Base-by-base conservation (phyloP, 1,140 invertebrate species). In the Riptortus pedestris region DNA sequence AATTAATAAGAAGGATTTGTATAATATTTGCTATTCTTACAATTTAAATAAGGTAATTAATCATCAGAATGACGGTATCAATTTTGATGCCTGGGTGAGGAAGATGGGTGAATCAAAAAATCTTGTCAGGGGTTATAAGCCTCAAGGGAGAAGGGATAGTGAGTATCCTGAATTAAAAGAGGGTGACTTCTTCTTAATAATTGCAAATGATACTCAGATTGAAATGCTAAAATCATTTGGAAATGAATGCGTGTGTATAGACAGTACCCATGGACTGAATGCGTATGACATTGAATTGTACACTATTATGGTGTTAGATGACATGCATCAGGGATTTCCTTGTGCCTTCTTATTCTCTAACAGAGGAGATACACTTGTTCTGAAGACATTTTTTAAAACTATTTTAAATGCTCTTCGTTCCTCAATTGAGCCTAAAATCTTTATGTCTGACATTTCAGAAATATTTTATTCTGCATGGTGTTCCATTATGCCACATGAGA, bases 251-350 rank as follows among this genome's bases (percentile, higher is more conserved):
- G 5, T 57, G 24, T 57, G 52, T n/a, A 7, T 57, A 4, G 52
- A 57, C n/a, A 11, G 5, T 24, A 57, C 52, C 12, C 52, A 57
- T 57, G 52, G 52, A 5, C 4, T 57, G 14, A 20, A 57, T 11
- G 12, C 5, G 2, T 26, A 57, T 28, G 31, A 57, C n/a, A 24
- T 57, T 5, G 52, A 57, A 24, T 4, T 57, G 26, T 24, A 24
- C 26, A 57, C 52, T 26, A 14, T 57, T 57, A 11, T 24, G 2
- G 52, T 57, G 2, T 7, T 57, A 2, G 52, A 57, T 27, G 24
- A 57, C 24, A 57, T 57, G 52, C 52, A 28, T 27, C 52, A 57
- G n/a, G 52, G 14, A 4, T 57, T 57, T 28, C 52, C 52, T 7
- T 24, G 22, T 26, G 52, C 52, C 11, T 57, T 57, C 26, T 4